A percentile compares a stretch with the other conserved stretches of the same genome.
These are phyloP conservation scores for Macrobrachium rosenbergii DNA, from an alignment of 1,140 invertebrate genomes.

Conservation along the genomic window DNA sequence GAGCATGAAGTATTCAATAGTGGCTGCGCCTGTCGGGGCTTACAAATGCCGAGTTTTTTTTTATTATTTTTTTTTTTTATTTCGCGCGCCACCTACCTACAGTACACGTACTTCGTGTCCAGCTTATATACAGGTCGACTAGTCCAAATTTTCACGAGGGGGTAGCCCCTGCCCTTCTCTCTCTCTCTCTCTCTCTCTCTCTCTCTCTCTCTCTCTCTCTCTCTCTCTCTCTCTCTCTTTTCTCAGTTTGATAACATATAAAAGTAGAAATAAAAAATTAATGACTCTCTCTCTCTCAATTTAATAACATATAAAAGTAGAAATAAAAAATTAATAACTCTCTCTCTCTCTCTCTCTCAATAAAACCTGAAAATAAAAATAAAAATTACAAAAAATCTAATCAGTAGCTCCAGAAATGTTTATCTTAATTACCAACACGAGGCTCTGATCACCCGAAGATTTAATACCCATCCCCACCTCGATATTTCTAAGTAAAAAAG, in stretches of 20 bases:
- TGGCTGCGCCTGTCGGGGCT: not conserved
- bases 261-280: too few relatives aligned
- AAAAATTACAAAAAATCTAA: not conserved
- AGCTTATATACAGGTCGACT: not conserved
- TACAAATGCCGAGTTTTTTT: constrained; percentile 36
- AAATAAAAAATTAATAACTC: too few relatives aligned
- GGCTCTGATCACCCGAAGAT: too few relatives aligned
- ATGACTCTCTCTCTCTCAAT: not conserved
- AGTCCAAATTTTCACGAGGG: not conserved
- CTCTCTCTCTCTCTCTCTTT: constrained; percentile 14
- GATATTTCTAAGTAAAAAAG: not conserved
- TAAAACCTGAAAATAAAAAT: too few relatives aligned
- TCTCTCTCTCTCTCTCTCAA: not conserved
- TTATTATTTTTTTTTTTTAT: too few relatives aligned
- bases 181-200: constrained; percentile 18
- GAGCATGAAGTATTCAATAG: constrained; percentile 45
- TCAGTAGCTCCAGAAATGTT: too few relatives aligned
- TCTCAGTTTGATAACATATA: not conserved
- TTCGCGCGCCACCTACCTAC: not conserved
- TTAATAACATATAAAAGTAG: too few relatives aligned
- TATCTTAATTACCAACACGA: too few relatives aligned
- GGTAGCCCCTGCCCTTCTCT: not conserved
- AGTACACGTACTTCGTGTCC: too few relatives aligned
- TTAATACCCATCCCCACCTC: too few relatives aligned
- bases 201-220: constrained; percentile 5